A percentile compares a stretch with the other conserved stretches of the same genome.
phyloP scores from a whole-genome alignment of 2,113 vertebrate genomes.

The Pseudorectes ferrugineus region DNA sequence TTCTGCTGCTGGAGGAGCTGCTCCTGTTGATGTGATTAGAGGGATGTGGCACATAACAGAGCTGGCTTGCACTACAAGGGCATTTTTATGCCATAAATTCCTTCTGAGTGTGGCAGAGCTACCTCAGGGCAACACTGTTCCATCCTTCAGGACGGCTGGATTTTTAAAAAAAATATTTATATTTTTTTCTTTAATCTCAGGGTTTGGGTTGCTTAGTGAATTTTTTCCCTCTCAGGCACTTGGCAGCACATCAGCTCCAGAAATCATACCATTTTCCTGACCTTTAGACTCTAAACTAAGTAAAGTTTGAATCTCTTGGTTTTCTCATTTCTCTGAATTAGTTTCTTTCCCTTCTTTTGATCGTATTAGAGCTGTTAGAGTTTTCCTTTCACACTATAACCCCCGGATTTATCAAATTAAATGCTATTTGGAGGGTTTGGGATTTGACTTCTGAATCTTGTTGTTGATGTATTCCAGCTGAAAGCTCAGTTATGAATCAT shows the following conservation, averaged over 20 bases:
- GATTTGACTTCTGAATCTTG: not conserved
- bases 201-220: not conserved
- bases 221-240: not conserved
- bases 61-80: not conserved
- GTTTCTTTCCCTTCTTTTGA: not conserved
- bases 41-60: not conserved
- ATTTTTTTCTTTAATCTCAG: not conserved
- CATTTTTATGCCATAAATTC: not conserved
- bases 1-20: not conserved
- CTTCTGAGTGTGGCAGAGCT: not conserved
- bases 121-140: not conserved
- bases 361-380: not conserved
- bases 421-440: not conserved
- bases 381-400: not conserved
- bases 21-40: not conserved
- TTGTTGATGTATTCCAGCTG: not conserved
- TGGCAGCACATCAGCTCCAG: not conserved
- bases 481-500: not conserved
- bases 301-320: not conserved
- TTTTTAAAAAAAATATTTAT: not conserved
- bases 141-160: not conserved
- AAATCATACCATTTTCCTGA: not conserved
- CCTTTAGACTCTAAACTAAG: conserved; percentile 26
- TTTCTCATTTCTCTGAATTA: conserved; percentile 21
- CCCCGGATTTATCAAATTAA: conserved; percentile 14